Conservation (phyloP, 2,797 vertebrate species). For the Gambelia wislizenii region DNA sequence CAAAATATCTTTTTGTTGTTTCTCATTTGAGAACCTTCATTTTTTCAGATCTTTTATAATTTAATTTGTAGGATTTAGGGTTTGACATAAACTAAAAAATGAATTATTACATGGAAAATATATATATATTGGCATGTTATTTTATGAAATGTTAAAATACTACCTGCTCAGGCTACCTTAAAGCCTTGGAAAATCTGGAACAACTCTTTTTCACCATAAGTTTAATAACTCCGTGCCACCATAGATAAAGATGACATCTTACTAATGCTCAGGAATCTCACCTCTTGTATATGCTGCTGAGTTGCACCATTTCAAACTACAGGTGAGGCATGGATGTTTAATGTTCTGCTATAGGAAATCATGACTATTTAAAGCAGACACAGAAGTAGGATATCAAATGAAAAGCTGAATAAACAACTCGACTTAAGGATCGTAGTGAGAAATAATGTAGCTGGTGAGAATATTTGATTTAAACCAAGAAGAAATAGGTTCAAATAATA, state of each 20-base stretch:
- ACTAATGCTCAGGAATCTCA: not conserved
- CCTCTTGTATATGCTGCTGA: not conserved
- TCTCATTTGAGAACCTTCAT: constrained; percentile 49
- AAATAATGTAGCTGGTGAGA: not conserved
- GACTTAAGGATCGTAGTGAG: not conserved
- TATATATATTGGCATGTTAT: constrained; percentile 37
- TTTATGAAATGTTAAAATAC: constrained; percentile 62
- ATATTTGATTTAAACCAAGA: not conserved
- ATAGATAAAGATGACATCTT: not conserved
- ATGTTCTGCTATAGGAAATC: not conserved
- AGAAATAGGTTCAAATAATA: not conserved
- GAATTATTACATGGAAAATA: constrained; percentile 74
- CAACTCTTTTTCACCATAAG: constrained; percentile 13
- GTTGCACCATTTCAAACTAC: not conserved
- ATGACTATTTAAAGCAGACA: not conserved
- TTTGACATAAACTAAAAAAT: constrained; percentile 65
- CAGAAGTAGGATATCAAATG: not conserved
- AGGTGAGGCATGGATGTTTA: not conserved
- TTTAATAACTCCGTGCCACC: not conserved
- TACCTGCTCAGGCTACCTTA: constrained; percentile 58
- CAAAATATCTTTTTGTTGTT: constrained; percentile 18
- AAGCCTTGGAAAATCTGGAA: constrained; percentile 54
- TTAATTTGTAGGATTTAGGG: constrained; percentile 72
- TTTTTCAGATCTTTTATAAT: constrained; percentile 61
- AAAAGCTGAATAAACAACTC: not conserved